Evolutionary conservation across 2,113 vertebrate species (phyloP).

Genomic region (Pycnonotus jocosus): DNA sequence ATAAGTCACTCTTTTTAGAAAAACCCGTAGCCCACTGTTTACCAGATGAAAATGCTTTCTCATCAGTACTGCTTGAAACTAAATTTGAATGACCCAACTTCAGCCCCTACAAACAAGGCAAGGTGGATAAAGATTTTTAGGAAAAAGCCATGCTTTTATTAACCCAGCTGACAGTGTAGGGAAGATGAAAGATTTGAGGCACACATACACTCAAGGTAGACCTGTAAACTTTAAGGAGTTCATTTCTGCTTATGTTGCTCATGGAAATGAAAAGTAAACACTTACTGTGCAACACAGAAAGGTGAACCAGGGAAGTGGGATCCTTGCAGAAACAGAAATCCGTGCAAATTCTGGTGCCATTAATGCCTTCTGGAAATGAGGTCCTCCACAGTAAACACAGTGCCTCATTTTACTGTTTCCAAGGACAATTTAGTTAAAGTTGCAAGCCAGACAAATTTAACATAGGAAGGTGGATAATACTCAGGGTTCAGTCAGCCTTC

Average conservation of each 20-base stretch:
- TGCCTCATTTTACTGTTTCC: background rate
- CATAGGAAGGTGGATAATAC: background rate
- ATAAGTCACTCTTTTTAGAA: background rate
- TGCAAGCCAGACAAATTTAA: slow-evolving; percentile 40
- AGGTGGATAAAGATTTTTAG: background rate
- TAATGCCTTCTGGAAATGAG: background rate
- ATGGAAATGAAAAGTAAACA: background rate
- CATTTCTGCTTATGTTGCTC: background rate
- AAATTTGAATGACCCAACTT: background rate
- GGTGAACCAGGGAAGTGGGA: accelerated
- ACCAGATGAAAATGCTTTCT: background rate
- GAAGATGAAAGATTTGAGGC: background rate
- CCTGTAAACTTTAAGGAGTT: background rate
- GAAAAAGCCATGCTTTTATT: accelerated
- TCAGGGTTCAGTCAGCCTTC: slow-evolving; percentile 41
- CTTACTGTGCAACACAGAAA: background rate
- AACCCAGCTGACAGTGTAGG: background rate
- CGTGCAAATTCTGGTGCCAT: background rate
- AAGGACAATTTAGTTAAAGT: slow-evolving; percentile 36
- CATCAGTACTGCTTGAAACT: background rate
- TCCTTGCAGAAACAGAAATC: background rate
- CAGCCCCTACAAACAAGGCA: background rate
- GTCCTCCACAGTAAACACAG: background rate
- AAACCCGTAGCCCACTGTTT: background rate
- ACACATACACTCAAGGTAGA: background rate